phyloP scores from a whole-genome alignment of 2,888 invertebrate genomes.

The Barypeithes pellucidus region DNA sequence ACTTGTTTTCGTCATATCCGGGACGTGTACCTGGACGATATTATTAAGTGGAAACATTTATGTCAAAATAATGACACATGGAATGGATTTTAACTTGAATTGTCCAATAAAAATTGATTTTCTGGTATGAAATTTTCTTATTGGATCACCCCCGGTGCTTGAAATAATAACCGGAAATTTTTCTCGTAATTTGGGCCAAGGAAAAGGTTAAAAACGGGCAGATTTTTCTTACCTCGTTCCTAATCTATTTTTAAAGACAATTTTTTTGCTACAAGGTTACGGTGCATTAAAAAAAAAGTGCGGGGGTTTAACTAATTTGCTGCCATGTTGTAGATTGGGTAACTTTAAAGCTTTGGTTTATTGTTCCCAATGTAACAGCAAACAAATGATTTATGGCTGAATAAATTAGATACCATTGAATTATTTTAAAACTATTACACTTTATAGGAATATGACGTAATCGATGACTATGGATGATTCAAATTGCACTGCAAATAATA shows the following conservation, averaged over 20 bases:
- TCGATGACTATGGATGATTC: background rate
- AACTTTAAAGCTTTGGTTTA: constrained; percentile 1
- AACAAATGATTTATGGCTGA: constrained; percentile 12
- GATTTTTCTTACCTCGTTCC: background rate
- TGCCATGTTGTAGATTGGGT: background rate
- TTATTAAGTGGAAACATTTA: no score
- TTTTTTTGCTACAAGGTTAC: background rate
- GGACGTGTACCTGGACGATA: no score
- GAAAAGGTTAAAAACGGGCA: no score
- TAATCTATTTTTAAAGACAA: background rate
- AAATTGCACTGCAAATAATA: no score
- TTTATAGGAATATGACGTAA: background rate
- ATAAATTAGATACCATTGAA: background rate
- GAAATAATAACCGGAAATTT: no score
- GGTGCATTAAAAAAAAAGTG: constrained; percentile 1
- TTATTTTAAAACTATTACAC: background rate
- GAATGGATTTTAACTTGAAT: no score
- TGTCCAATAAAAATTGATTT: no score
- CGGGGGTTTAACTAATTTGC: constrained; percentile 12
- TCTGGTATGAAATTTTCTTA: no score
- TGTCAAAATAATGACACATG: no score
- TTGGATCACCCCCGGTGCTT: no score
- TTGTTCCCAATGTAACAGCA: background rate
- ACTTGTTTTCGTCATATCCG: no score
- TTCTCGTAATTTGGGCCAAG: no score